Conservation (phyloP, 2,113 vertebrate species). For the Ochotona princeps region DNA sequence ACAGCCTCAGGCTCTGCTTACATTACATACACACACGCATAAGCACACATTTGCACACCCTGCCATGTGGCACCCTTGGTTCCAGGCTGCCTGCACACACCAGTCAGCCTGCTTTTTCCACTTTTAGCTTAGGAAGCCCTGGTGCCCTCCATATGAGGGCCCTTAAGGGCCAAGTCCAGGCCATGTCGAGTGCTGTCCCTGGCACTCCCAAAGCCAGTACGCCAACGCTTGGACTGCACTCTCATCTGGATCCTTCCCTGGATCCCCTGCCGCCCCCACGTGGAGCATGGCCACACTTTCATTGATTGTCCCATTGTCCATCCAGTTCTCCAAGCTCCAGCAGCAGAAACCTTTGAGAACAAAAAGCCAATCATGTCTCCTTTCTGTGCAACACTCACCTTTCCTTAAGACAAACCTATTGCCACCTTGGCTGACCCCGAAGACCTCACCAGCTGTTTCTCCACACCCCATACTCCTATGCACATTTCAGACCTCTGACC, state of each 20-base stretch:
- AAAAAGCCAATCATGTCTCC: background rate
- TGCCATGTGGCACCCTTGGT: background rate
- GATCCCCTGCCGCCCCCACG: too few relatives aligned
- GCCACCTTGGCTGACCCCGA: background rate
- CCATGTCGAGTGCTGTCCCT: background rate
- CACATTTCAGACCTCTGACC: background rate
- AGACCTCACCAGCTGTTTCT: accelerated
- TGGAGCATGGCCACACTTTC: accelerated
- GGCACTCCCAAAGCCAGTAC: background rate
- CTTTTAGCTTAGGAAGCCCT: background rate
- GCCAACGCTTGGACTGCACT: background rate
- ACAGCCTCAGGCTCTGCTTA: too few relatives aligned
- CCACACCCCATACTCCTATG: accelerated
- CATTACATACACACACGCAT: too few relatives aligned
- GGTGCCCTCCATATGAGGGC: background rate
- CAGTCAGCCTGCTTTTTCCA: background rate
- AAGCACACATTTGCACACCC: background rate
- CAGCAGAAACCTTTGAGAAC: background rate
- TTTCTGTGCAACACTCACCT: too few relatives aligned
- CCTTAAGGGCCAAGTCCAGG: too few relatives aligned
- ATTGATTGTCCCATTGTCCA: background rate
- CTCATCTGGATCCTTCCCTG: background rate
- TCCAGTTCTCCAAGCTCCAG: background rate
- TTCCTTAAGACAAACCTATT: background rate
- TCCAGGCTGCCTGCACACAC: background rate